These are phyloP conservation scores for Austrofundulus limnaeus DNA, from an alignment of 2,113 vertebrate genomes.

Conservation along the genomic window DNA sequence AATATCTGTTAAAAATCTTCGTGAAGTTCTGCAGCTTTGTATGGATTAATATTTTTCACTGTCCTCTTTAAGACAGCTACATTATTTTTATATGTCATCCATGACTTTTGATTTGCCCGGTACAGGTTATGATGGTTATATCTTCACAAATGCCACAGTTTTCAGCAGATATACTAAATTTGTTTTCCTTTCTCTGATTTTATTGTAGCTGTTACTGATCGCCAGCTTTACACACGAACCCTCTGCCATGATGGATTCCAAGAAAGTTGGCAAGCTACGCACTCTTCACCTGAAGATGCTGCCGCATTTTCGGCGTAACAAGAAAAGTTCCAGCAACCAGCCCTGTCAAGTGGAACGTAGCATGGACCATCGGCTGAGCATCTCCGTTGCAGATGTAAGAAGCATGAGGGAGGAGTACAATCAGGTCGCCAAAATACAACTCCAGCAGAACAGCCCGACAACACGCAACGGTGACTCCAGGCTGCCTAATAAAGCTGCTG, in stretches of 20 bases:
- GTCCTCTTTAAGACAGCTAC: too few relatives aligned
- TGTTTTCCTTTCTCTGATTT: background rate
- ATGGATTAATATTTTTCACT: too few relatives aligned
- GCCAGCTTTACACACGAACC: constrained; percentile 32
- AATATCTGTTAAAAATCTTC: too few relatives aligned
- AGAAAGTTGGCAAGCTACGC: constrained; percentile 65
- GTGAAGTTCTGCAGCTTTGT: too few relatives aligned
- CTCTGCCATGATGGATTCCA: constrained; percentile 55
- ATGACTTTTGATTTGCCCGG: too few relatives aligned
- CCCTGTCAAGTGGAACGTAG: background rate
- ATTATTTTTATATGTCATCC: too few relatives aligned
- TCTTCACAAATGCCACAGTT: too few relatives aligned
- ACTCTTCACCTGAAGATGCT: constrained; percentile 69
- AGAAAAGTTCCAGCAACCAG: constrained; percentile 20
- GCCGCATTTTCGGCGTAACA: constrained; percentile 44
- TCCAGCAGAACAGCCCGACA: constrained; percentile 2
- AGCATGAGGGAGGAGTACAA: constrained; percentile 19
- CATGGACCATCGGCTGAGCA: constrained; percentile 60
- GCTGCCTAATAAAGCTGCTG: background rate
- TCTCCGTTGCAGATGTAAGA: constrained; percentile 61
- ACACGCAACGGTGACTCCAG: constrained; percentile 42
- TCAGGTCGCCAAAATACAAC: background rate
- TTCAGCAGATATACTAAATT: background rate
- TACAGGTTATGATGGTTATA: too few relatives aligned
- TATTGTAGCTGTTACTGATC: constrained; percentile 43